Evolutionary conservation across 2,888 invertebrate genomes (phyloP).

Genomic region (Bombylius discolor): DNA sequence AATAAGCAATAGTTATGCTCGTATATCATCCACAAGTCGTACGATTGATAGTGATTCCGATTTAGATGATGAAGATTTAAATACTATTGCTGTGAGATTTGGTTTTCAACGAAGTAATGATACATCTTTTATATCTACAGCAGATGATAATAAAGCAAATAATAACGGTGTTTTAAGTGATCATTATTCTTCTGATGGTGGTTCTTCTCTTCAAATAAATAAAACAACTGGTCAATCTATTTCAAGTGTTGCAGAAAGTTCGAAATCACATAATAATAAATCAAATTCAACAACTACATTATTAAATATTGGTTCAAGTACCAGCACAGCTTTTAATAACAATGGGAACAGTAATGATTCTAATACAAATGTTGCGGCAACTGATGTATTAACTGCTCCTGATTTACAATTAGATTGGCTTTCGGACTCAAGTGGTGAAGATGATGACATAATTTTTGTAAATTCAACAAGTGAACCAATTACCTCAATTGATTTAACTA

Average conservation of each 20-base stretch:
- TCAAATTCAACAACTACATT: neutral
- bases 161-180: too few species aligned
- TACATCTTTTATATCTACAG: too few species aligned
- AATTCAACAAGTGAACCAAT: slow-evolving; percentile 38
- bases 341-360: neutral
- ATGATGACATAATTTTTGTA: slow-evolving; percentile 45
- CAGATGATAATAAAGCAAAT: too few species aligned
- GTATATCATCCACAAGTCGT: neutral
- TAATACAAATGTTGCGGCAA: neutral
- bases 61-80: slow-evolving; percentile 10
- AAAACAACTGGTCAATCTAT: neutral
- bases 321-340: neutral
- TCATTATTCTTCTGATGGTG: neutral
- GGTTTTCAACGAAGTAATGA: neutral
- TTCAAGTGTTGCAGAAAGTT: too few species aligned
- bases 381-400: slow-evolving; percentile 47
- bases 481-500: slow-evolving; percentile 43
- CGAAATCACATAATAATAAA: neutral
- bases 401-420: slow-evolving; percentile 69
- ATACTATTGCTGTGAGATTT: neutral
- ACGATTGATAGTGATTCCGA: slow-evolving; percentile 9
- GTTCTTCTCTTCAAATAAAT: neutral
- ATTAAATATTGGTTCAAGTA: neutral
- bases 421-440: slow-evolving; percentile 46
- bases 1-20: neutral